A percentile compares a stretch with the other conserved stretches of the same genome.
These are phyloP conservation scores for Xylota segnis DNA, from an alignment of 2,888 invertebrate species.

Conservation along the genomic window DNA sequence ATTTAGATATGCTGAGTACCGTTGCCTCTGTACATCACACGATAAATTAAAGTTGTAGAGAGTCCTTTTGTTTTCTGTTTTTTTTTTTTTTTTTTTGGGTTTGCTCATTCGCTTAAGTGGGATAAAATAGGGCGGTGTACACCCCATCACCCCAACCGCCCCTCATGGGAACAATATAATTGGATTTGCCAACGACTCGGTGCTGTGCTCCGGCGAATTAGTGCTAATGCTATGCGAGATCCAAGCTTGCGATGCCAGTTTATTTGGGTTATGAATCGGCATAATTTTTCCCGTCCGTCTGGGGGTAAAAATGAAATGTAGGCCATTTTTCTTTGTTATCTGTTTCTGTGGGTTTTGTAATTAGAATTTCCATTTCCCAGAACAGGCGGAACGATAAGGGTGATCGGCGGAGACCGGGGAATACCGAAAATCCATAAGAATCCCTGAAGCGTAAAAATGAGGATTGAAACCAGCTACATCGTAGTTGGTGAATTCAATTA, in stretches of 20 bases:
- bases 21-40: conserved; percentile 41
- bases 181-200: conserved; percentile 66
- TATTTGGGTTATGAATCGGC: conserved; percentile 76
- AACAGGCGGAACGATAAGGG: conserved; percentile 16
- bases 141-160: conserved; percentile 26
- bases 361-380: conserved; percentile 68
- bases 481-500: conserved; percentile 67
- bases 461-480: conserved; percentile 20
- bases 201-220: conserved; percentile 66
- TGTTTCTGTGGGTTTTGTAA: conserved; percentile 74
- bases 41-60: conserved; percentile 65
- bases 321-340: conserved; percentile 76
- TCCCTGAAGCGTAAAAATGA: conserved; percentile 53
- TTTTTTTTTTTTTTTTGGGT: conserved; percentile 45
- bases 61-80: conserved; percentile 70
- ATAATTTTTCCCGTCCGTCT: conserved; percentile 59
- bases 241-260: conserved; percentile 72
- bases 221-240: conserved; percentile 74
- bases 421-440: conserved; percentile 33
- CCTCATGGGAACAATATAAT: conserved; percentile 74
- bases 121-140: conserved; percentile 27
- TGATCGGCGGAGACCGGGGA: background rate
- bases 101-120: conserved; percentile 54
- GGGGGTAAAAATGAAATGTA: conserved; percentile 71
- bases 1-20: conserved; percentile 60